phyloP scores from a whole-genome alignment of 2,888 invertebrate species.

The Cyrtodaria siliqua region DNA sequence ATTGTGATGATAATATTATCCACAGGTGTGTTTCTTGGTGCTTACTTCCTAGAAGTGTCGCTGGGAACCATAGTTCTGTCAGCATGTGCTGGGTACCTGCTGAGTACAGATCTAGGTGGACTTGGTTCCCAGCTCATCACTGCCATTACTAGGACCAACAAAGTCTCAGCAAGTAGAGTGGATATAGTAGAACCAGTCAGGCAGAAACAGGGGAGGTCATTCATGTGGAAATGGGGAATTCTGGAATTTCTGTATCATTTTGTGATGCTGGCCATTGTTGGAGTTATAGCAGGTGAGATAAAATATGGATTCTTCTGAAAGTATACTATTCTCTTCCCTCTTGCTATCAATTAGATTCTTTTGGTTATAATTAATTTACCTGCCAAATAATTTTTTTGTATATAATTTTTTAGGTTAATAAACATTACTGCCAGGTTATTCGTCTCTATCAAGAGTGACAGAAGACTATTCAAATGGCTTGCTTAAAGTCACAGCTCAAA shows the following conservation, averaged over 20 bases:
- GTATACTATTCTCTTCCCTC: no score
- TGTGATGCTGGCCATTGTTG: conserved; percentile 72
- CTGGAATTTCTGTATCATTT: conserved; percentile 79
- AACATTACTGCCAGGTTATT: no score
- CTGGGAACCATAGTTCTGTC: conserved; percentile 77
- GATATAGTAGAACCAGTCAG: conserved; percentile 27
- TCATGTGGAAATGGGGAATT: conserved; percentile 80
- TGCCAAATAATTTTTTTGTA: no score
- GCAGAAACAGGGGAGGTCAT: conserved; percentile 48
- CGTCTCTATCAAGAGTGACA: no score
- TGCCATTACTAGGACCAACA: conserved; percentile 64
- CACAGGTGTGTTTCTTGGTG: conserved; percentile 74
- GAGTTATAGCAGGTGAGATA: conserved; percentile 69
- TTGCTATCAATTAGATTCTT: no score
- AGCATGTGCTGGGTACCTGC: conserved; percentile 79
- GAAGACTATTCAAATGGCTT: no score
- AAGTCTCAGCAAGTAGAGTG: conserved; percentile 62
- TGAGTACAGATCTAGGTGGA: conserved; percentile 80
- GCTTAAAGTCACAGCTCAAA: no score
- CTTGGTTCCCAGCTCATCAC: conserved; percentile 74
- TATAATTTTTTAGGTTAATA: no score
- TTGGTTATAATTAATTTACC: no score
- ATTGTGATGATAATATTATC: conserved; percentile 75
- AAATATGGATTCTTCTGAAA: no score
- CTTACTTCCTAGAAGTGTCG: conserved; percentile 74